Conservation (phyloP, 1,140 invertebrate species). For the Amphibalanus amphitrite region DNA sequence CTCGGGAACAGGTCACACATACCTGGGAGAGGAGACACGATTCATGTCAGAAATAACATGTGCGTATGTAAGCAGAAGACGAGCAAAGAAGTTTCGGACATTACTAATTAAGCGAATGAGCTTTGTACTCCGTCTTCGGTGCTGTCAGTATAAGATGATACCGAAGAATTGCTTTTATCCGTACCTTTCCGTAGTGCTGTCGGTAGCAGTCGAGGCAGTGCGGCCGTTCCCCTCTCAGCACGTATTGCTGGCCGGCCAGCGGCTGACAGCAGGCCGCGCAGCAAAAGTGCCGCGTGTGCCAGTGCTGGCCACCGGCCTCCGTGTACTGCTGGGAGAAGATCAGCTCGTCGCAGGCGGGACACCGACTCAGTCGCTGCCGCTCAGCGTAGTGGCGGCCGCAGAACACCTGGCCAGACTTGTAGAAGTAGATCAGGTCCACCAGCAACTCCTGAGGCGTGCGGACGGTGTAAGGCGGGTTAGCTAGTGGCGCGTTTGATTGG, state of each 20-base stretch:
- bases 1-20: slow-evolving; percentile 46
- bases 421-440: slow-evolving; percentile 82
- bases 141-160: too few relatives aligned
- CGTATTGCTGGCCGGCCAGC: slow-evolving; percentile 59
- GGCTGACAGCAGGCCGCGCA: slow-evolving; percentile 68
- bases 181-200: slow-evolving; percentile 42
- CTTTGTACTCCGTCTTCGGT: too few relatives aligned
- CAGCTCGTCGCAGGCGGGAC: slow-evolving; percentile 78
- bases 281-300: slow-evolving; percentile 74
- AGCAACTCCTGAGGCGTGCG: slow-evolving; percentile 46
- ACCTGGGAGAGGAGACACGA: too few relatives aligned
- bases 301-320: slow-evolving; percentile 56
- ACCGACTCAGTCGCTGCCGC: slow-evolving; percentile 65
- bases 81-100: too few relatives aligned
- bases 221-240: slow-evolving; percentile 49
- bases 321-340: slow-evolving; percentile 73
- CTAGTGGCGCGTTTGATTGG: too few relatives aligned
- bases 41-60: too few relatives aligned
- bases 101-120: too few relatives aligned
- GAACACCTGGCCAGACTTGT: slow-evolving; percentile 63
- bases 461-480: neutral
- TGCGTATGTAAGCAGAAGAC: too few relatives aligned
- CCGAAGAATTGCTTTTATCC: too few relatives aligned
- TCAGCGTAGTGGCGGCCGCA: slow-evolving; percentile 78
- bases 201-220: slow-evolving; percentile 62